phyloP scores from a whole-genome alignment of 2,113 vertebrate genomes.

The Eurypyga helias region DNA sequence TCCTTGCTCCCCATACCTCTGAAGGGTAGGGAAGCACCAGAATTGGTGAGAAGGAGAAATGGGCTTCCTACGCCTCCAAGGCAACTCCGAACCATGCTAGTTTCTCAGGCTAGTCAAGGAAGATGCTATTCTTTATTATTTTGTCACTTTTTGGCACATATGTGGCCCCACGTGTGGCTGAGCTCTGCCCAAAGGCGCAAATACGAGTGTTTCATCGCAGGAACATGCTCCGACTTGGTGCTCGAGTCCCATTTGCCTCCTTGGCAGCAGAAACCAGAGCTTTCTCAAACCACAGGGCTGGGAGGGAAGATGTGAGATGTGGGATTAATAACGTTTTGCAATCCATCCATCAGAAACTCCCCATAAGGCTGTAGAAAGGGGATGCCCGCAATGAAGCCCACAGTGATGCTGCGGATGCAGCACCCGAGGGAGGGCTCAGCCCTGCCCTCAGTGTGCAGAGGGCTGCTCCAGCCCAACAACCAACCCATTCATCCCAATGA shows the following conservation, averaged over 20 bases:
- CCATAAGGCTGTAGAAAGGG: fast-evolving
- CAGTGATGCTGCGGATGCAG: neutral
- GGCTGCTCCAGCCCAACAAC: constrained; percentile 5
- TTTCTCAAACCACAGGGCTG: neutral
- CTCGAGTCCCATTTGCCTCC: fast-evolving
- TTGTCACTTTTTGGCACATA: neutral
- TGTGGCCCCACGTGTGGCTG: neutral
- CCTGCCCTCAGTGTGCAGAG: neutral
- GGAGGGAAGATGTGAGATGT: fast-evolving
- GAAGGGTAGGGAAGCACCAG: neutral
- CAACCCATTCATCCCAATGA: constrained; percentile 12
- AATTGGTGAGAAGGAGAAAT: neutral
- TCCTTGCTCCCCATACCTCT: neutral
- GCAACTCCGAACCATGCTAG: neutral
- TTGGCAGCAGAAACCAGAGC: neutral
- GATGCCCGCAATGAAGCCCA: neutral
- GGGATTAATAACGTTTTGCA: neutral
- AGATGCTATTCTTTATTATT: neutral
- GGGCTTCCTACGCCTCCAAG: neutral
- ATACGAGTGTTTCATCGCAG: neutral
- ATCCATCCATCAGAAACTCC: neutral
- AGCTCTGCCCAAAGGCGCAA: neutral
- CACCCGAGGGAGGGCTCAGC: neutral
- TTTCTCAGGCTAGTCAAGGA: neutral
- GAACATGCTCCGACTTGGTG: too few species aligned